Evolutionary conservation across 2,888 invertebrate species (phyloP), one percentile per base, ranked within the genome.

Genomic region (Graphium colonna): DNA sequence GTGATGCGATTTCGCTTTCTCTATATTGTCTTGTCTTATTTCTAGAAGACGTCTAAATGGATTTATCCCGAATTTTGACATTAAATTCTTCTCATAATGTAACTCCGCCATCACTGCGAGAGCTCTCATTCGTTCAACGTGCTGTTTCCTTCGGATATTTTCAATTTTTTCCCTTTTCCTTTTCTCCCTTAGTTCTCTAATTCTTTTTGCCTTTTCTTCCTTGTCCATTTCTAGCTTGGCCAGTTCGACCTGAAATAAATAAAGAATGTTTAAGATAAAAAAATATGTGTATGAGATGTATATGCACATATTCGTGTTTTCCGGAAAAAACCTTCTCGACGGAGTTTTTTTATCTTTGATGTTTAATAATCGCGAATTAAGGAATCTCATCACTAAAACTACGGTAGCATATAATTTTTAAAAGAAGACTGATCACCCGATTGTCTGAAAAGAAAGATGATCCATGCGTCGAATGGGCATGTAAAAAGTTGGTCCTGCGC

Each of bases 111-210:
- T 89, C n/a, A 90, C 90, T 52, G 67, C 79, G 1, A 90, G 72
- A 9, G 84, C 82, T 58, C 90, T 71, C 60, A 88, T 71, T 67
- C 83, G 77, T 57, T 87, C 90, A 4, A 77, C 76, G 56, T 82
- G 73, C 61, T 91, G 91, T 70, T 92, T 92, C 63, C 91, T 91
- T 58, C 91, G 77, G 55, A 93, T 91, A 64, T 90, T 92, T 18
- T 93, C 90, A 62, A 91, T 81, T 73, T 92, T 92, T 67, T 94
- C 91, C 61, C 82, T 90, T 52, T 84, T 91, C 15, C 92, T 84
- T 66, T 91, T 92, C 58, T 93, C 91, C 64, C 91, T 91, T 31
- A 93, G 84, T 55, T 93, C 92, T 67, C 91, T 90, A 5, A 91
- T 86, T 51, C 91, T 86, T 67, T 91, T 86, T 15, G 83, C 81